Base-by-base conservation (phyloP, 2,797 vertebrate species). In the Typhlichthys subterraneus region DNA sequence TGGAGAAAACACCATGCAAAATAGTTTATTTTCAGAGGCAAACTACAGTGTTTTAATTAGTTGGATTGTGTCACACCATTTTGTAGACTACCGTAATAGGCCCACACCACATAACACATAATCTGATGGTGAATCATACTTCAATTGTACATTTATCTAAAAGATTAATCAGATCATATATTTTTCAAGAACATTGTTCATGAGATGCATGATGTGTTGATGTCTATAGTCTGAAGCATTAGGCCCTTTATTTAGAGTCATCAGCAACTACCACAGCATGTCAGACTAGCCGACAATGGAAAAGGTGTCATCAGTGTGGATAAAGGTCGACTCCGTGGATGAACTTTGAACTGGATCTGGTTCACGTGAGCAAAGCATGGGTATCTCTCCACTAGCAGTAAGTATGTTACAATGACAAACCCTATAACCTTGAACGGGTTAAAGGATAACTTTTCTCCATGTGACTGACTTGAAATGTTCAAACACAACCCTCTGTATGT, bases 381-480 rank as follows among this genome's bases (percentile, higher is more conserved):
- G 6, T 45, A 42, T 42, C 33, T 69, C 2, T 65, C 53, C 56
- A 66, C 69, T 72, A 29, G 69, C 57, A 51, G 49, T 60, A 58
- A 14, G 45, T 54, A 15, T 51, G 9, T 55, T 52, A 19, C 23
- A 48, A 49, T 53, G 33, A 72, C 38, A 58, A 76, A 80, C 67
- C 59, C 42, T 45, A 53, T 67, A 53, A 46, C 64, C 53, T 62
- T 33, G 63, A 62, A 65, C 29, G 33, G 10, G 57, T 81, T 72
- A 64, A 78, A 65, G 15, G 72, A 79, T 69, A 83, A 80, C 81
- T 31, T 7, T 5, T 54, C 23, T 31, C 31, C 23, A 29, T 29
- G 23, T 29, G 23, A 29, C 23, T 29, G 23, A 29, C 23, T 29
- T 29, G 79, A 84, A 29, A 29, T 29, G 23, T 29, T 29, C 23